Conservation (phyloP, 2,797 vertebrate genomes). For the Cetoscarus ocellatus region DNA sequence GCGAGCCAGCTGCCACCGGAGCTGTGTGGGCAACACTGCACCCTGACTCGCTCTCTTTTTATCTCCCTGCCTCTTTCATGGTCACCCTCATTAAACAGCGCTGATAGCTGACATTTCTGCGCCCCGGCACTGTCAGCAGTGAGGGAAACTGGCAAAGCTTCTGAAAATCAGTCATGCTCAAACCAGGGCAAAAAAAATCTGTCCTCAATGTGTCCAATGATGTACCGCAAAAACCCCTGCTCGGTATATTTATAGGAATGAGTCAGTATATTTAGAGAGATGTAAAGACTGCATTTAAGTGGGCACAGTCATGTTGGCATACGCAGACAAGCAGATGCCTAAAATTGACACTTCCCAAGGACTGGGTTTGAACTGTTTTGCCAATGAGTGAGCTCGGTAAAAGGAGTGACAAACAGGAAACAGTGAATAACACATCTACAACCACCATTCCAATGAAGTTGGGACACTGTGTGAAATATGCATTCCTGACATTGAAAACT, state of each 20-base stretch:
- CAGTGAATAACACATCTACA: too few relatives aligned
- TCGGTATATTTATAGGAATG: not conserved
- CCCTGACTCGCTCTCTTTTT: constrained; percentile 47
- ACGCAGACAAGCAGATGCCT: not conserved
- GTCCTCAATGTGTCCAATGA: constrained; percentile 2
- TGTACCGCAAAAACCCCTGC: not conserved
- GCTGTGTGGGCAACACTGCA: constrained; percentile 59
- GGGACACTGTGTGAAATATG: too few relatives aligned
- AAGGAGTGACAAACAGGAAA: too few relatives aligned
- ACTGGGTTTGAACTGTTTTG: not conserved
- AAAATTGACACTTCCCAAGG: not conserved
- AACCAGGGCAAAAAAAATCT: constrained; percentile 28
- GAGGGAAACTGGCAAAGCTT: constrained; percentile 36
- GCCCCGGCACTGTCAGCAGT: constrained; percentile 34
- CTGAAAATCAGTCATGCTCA: constrained; percentile 17
- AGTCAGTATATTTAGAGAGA: not conserved
- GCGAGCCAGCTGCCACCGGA: constrained; percentile 73
- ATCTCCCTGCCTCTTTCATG: constrained; percentile 57
- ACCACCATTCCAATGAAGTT: too few relatives aligned
- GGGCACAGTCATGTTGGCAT: not conserved
- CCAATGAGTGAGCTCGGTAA: not conserved
- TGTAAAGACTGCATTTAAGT: not conserved
- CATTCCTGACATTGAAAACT: too few relatives aligned
- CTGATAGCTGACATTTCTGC: constrained; percentile 43
- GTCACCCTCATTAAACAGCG: constrained; percentile 62